Evolutionary conservation across 2,113 vertebrate genomes (phyloP).

Genomic region (Ellobius talpinus): DNA sequence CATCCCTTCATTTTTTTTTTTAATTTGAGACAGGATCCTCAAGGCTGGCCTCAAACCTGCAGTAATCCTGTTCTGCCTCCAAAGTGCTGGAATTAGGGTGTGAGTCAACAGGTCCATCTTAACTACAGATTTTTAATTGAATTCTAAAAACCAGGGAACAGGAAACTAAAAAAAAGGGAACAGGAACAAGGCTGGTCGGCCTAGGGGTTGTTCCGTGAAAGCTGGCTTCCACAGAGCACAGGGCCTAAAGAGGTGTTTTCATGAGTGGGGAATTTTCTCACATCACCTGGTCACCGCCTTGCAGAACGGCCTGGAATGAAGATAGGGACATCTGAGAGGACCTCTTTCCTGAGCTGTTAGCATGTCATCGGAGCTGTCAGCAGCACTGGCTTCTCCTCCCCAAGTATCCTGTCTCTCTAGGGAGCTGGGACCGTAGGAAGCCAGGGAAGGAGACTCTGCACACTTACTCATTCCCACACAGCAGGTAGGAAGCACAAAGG

Average conservation of each 20-base stretch:
- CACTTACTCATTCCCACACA: neutral
- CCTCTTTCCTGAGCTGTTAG: neutral
- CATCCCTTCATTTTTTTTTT: neutral
- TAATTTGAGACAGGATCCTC: neutral
- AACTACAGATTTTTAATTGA: conserved; percentile 19
- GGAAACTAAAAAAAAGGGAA: conserved; percentile 39
- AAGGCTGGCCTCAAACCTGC: neutral
- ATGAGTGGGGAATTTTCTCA: neutral
- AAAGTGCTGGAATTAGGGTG: neutral
- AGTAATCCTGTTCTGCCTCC: neutral
- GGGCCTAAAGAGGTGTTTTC: neutral
- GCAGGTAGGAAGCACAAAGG: neutral
- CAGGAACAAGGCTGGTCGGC: conserved; percentile 30
- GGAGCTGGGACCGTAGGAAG: neutral
- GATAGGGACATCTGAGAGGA: neutral
- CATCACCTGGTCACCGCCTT: neutral
- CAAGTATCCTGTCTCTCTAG: neutral
- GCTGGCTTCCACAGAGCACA: neutral
- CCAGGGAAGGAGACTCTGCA: neutral
- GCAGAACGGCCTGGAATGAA: neutral
- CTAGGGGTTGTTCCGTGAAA: neutral
- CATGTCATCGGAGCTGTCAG: neutral
- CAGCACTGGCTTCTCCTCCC: neutral
- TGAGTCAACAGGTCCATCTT: neutral
- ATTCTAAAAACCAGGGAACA: neutral